Evolutionary conservation across 2,888 invertebrate species (phyloP).

Genomic region (Xylocampa areola): DNA sequence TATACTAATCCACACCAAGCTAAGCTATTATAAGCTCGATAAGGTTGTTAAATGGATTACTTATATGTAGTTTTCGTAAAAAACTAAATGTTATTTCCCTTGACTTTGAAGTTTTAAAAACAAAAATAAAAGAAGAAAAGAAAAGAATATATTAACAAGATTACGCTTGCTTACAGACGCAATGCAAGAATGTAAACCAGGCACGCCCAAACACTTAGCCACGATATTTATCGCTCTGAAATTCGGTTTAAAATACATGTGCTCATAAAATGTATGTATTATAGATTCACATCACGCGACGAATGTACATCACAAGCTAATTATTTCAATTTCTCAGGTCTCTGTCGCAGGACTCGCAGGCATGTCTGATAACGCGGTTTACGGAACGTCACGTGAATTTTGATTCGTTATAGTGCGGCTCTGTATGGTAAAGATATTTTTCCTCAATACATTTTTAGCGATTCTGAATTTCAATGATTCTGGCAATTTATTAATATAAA

Average conservation of each 20-base stretch:
- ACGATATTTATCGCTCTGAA: conserved; percentile 46
- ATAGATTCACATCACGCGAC: conserved; percentile 64
- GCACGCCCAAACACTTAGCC: conserved; percentile 56
- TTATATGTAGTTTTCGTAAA: no score
- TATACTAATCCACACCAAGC: no score
- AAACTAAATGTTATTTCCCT: no score
- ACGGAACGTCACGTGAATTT: conserved; percentile 75
- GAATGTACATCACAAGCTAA: conserved; percentile 78
- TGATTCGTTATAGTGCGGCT: conserved; percentile 68
- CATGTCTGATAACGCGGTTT: conserved; percentile 76
- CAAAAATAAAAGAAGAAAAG: no score
- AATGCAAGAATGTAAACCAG: conserved; percentile 35
- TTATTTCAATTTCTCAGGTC: conserved; percentile 85
- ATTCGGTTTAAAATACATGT: conserved; percentile 43
- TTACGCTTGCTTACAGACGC: conserved; percentile 17
- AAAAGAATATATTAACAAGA: no score
- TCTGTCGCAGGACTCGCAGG: conserved; percentile 74
- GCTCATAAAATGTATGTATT: conserved; percentile 46
- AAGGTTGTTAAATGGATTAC: no score
- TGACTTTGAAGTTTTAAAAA: no score
- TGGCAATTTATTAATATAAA: no score
- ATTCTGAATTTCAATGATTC: conserved; percentile 4
- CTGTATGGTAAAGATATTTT: conserved; percentile 21
- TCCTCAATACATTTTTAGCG: conserved; percentile 8
- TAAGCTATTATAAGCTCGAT: no score